Percentiles rank a stretch among this genome's conserved stretches.
Conservation (phyloP, 2,797 vertebrate species). For the Trachurus trachurus region DNA sequence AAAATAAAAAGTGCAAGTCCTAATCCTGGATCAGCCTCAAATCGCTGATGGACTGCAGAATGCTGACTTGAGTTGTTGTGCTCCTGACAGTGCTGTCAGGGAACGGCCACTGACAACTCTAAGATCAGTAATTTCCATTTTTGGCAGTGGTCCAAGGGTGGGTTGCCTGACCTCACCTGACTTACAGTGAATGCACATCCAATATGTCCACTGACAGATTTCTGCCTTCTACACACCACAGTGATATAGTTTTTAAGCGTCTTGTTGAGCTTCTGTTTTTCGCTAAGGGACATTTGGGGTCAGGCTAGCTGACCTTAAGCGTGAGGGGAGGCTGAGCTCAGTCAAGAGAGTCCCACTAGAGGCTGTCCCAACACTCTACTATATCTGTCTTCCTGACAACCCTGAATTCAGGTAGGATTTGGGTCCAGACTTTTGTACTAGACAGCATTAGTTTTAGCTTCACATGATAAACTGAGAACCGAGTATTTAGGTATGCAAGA, state of each 20-base stretch:
- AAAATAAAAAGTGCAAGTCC: slow-evolving; percentile 6
- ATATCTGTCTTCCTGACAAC: slow-evolving; percentile 35
- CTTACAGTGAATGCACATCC: slow-evolving; percentile 15
- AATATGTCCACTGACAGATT: slow-evolving; percentile 24
- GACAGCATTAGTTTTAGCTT: neutral
- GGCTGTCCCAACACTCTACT: slow-evolving; percentile 19
- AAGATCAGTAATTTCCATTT: slow-evolving; percentile 36
- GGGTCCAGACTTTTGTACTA: neutral
- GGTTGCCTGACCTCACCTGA: slow-evolving; percentile 42
- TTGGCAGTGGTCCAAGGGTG: slow-evolving; percentile 20
- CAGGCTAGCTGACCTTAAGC: slow-evolving; percentile 44
- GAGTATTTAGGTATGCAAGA: neutral
- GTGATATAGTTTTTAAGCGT: neutral
- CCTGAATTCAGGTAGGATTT: neutral
- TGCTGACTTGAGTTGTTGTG: slow-evolving; percentile 34
- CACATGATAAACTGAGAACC: neutral
- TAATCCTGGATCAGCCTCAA: slow-evolving; percentile 21
- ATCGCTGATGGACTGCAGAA: slow-evolving; percentile 20
- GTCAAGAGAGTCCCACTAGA: slow-evolving; percentile 25
- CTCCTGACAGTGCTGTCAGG: slow-evolving; percentile 31
- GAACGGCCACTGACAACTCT: slow-evolving; percentile 21
- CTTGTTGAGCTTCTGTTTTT: slow-evolving; percentile 15
- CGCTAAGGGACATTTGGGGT: slow-evolving; percentile 22
- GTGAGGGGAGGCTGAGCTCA: slow-evolving; percentile 31
- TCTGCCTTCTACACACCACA: slow-evolving; percentile 4